Conservation (phyloP, 53 echinoderm and acorn worm species). For the Holothuria scabra region DNA sequence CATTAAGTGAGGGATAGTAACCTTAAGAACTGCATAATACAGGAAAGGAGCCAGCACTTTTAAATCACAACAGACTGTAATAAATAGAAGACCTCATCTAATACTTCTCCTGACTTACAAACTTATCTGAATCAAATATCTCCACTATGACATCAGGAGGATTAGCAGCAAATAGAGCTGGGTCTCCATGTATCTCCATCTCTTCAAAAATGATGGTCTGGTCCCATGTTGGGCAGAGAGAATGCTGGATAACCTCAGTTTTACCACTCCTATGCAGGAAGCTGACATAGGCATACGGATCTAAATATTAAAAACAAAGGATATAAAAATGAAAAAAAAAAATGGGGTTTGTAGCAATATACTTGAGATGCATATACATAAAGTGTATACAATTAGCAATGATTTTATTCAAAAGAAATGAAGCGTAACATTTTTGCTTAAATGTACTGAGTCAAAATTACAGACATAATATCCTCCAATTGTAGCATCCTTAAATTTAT, state of each 20-base stretch:
- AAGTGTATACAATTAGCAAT: no score
- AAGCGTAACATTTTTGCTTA: no score
- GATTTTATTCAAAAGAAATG: no score
- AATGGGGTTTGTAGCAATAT: no score
- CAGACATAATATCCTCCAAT: no score
- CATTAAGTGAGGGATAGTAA: background rate
- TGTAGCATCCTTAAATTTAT: no score
- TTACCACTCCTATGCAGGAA: constrained; percentile 61
- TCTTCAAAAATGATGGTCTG: constrained; percentile 68
- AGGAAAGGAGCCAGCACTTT: background rate
- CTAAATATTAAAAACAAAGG: background rate
- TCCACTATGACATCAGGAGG: constrained; percentile 66
- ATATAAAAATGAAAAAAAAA: no score
- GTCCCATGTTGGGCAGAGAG: constrained; percentile 64
- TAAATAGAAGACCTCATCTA: background rate
- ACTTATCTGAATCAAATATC: constrained; percentile 62
- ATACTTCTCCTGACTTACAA: constrained; percentile 31
- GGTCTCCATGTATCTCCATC: constrained; percentile 55
- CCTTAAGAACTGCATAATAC: background rate
- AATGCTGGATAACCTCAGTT: constrained; percentile 56
- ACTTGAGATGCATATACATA: background rate
- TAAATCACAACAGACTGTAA: background rate
- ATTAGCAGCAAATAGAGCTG: constrained; percentile 34
- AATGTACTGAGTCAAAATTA: no score
- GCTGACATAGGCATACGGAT: constrained; percentile 65